These are phyloP conservation scores for Ursus arctos DNA, from an alignment of 2,113 vertebrate genomes.

Conservation along the genomic window DNA sequence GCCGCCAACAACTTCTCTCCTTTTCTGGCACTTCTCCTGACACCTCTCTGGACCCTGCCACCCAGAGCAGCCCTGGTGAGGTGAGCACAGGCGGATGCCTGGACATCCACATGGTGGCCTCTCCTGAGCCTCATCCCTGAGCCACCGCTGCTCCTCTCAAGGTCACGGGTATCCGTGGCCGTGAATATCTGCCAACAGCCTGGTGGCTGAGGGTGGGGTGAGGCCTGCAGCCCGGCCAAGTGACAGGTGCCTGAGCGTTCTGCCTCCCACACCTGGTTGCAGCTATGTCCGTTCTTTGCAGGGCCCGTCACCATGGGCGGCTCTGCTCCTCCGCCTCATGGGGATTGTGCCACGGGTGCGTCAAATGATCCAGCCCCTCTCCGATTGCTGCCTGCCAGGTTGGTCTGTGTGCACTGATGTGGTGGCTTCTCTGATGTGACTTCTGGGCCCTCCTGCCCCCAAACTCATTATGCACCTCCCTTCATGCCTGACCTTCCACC, in stretches of 20 bases:
- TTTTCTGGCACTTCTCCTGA: not conserved
- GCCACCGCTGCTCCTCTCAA: not conserved
- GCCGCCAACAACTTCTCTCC: not conserved
- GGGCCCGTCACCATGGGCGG: constrained; percentile 76
- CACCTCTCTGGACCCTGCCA: not conserved
- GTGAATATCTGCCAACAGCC: not conserved
- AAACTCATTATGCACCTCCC: not conserved
- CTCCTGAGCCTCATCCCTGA: not conserved
- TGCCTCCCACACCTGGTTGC: constrained; percentile 18
- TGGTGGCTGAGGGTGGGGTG: not conserved
- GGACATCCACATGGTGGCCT: not conserved
- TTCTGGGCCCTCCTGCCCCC: not conserved
- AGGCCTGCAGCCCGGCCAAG: not conserved
- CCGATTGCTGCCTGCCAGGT: constrained; percentile 84
- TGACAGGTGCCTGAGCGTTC: not conserved
- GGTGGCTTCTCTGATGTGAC: constrained; percentile 74
- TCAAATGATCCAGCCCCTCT: constrained; percentile 81
- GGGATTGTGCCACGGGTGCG: constrained; percentile 77
- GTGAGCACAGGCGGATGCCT: not conserved
- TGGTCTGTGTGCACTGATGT: constrained; percentile 81
- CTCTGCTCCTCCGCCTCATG: constrained; percentile 75
- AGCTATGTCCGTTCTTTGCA: constrained; percentile 78
- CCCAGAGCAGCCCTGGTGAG: not conserved
- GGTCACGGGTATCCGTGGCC: not conserved
- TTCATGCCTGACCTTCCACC: not conserved